Percentiles rank a stretch among this genome's conserved stretches.
These are phyloP conservation scores for Phymanthus crucifer DNA, from an alignment of 92 coral and sea anemone genomes.

Conservation along the genomic window DNA sequence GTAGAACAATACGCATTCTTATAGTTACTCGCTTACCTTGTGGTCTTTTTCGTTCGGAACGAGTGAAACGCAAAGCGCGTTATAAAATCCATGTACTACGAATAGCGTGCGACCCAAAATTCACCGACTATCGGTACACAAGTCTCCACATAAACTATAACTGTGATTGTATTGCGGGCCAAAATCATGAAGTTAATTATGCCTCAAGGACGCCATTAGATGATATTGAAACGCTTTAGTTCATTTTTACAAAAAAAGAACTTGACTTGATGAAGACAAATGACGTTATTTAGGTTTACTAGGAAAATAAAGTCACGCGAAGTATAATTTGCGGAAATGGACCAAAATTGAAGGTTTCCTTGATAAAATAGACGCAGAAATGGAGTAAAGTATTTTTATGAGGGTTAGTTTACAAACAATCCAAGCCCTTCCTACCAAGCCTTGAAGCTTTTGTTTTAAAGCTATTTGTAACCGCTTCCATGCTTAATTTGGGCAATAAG, in stretches of 20 bases:
- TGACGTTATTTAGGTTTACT: background rate
- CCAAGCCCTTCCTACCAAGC: slow-evolving; percentile 4
- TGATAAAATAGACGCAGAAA: background rate
- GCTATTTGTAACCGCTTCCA: background rate
- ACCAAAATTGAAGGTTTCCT: background rate
- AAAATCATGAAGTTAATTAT: background rate
- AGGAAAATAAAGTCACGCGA: slow-evolving; percentile 7
- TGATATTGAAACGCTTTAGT: background rate
- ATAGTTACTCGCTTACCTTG: background rate
- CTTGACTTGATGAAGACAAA: background rate
- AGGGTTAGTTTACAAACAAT: background rate
- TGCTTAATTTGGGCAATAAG: slow-evolving; percentile 3
- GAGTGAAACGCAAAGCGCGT: background rate
- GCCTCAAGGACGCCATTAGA: background rate
- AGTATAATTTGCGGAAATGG: background rate
- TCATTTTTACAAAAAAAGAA: background rate
- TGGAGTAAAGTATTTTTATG: background rate
- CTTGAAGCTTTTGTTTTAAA: background rate
- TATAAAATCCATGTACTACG: background rate
- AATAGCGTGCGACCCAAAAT: background rate
- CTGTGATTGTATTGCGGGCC: background rate
- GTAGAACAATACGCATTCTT: background rate
- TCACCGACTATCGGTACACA: background rate
- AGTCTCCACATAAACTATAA: background rate
- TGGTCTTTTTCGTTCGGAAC: background rate